phyloP scores from a whole-genome alignment of 37 sponge, comb jelly and placozoan genomes.

The Spongilla lacustris region DNA sequence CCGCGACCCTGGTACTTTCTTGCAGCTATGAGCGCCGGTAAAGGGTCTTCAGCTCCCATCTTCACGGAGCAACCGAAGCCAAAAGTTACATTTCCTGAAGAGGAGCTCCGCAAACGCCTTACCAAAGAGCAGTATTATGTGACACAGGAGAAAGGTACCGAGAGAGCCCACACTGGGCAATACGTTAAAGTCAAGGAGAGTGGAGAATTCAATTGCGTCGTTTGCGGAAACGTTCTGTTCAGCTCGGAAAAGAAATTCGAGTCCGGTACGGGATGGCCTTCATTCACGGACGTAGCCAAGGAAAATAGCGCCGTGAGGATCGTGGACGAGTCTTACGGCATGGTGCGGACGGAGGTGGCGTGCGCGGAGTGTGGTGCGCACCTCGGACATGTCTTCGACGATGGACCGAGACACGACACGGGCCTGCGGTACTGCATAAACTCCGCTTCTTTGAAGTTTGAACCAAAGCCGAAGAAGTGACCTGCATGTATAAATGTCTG shows the following conservation, averaged over 20 bases:
- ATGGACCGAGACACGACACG: constrained; percentile 55
- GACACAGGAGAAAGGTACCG: constrained; percentile 53
- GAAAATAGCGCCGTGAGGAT: constrained; percentile 37
- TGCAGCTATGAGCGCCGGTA: background rate
- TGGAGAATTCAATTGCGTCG: constrained; percentile 57
- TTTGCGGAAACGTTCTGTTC: constrained; percentile 57
- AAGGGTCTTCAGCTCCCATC: background rate
- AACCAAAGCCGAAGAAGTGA: constrained; percentile 7
- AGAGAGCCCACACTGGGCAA: constrained; percentile 44
- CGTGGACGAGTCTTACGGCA: constrained; percentile 52
- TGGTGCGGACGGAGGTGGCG: constrained; percentile 57
- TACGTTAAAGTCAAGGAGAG: constrained; percentile 33
- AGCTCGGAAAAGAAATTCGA: constrained; percentile 52
- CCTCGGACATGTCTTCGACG: constrained; percentile 74
- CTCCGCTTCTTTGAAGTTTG: constrained; percentile 56
- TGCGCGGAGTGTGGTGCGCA: constrained; percentile 67
- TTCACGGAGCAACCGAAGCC: background rate
- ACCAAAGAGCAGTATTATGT: constrained; percentile 61
- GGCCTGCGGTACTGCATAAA: constrained; percentile 75
- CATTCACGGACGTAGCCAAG: constrained; percentile 59
- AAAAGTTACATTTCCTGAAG: constrained; percentile 53
- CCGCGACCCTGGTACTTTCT: background rate
- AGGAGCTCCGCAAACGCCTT: constrained; percentile 45
- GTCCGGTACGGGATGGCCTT: constrained; percentile 69
- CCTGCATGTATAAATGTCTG: too few relatives aligned